Conservation (phyloP, 1,140 invertebrate species). For the Colletes gigas region DNA sequence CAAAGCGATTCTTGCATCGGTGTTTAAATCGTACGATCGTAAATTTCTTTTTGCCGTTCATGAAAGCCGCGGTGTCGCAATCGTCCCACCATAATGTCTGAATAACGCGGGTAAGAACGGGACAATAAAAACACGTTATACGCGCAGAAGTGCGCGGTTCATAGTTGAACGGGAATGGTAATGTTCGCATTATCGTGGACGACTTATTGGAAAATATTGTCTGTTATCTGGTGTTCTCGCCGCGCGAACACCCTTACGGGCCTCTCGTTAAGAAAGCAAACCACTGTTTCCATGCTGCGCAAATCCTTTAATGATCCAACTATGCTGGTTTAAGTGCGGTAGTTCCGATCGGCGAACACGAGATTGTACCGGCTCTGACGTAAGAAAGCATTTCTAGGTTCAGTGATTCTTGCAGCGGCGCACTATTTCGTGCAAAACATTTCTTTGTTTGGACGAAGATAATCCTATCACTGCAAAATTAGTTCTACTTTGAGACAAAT, state of each 20-base stretch:
- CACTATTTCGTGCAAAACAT: no score
- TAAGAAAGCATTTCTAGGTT: background rate
- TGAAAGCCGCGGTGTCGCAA: slow-evolving; percentile 40
- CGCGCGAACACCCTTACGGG: background rate
- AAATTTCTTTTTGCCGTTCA: slow-evolving; percentile 41
- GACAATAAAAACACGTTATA: slow-evolving; percentile 45
- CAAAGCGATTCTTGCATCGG: slow-evolving; percentile 7
- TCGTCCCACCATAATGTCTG: slow-evolving; percentile 22
- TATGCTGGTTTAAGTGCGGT: background rate
- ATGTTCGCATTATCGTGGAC: slow-evolving; percentile 32
- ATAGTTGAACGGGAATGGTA: slow-evolving; percentile 40
- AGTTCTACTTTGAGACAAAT: no score
- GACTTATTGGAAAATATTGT: slow-evolving; percentile 30
- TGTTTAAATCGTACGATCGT: slow-evolving; percentile 27
- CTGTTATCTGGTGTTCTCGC: background rate
- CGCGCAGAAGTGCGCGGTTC: slow-evolving; percentile 23
- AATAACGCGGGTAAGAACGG: slow-evolving; percentile 11
- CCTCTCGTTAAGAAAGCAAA: slow-evolving; percentile 5
- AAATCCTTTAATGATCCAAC: background rate
- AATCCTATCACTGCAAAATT: no score
- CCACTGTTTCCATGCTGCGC: slow-evolving; percentile 13
- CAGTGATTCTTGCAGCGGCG: background rate
- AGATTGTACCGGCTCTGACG: slow-evolving; percentile 11
- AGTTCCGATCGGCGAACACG: background rate
- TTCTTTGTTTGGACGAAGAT: no score